These are phyloP conservation scores for Rallus limicola DNA, from an alignment of 2,113 vertebrate species.

Conservation along the genomic window DNA sequence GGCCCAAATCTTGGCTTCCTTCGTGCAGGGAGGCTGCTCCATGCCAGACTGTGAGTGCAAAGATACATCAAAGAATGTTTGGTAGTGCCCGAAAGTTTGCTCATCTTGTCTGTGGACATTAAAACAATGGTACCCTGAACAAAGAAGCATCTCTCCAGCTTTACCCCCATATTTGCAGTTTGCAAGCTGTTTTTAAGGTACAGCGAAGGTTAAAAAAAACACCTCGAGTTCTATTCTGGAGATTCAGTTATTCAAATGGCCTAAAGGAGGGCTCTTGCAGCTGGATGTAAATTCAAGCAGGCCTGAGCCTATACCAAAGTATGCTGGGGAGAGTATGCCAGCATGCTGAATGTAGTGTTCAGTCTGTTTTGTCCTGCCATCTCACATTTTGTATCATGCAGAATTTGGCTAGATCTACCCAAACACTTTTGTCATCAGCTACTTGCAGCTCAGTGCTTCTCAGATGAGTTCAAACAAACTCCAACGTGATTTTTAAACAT, in stretches of 20 bases:
- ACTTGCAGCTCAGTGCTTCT: not conserved
- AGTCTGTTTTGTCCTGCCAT: not conserved
- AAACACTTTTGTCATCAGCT: not conserved
- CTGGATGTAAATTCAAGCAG: not conserved
- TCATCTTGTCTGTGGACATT: not conserved
- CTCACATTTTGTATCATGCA: not conserved
- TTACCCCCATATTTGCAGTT: not conserved
- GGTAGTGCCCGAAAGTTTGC: not conserved
- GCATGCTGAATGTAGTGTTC: not conserved
- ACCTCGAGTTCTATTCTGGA: not conserved
- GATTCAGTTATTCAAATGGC: not conserved
- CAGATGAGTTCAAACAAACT: not conserved
- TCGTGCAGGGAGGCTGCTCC: not conserved
- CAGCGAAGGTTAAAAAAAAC: not conserved
- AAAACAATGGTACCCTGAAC: not conserved
- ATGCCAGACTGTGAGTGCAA: not conserved
- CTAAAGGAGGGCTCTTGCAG: not conserved
- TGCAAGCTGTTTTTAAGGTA: not conserved
- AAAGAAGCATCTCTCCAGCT: not conserved
- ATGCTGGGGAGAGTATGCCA: not conserved
- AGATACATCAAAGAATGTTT: not conserved
- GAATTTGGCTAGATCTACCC: not conserved
- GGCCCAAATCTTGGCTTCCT: not conserved
- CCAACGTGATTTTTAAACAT: not conserved
- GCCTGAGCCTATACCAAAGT: not conserved